Evolutionary conservation across 2,113 vertebrate genomes (phyloP).

Genomic region (Chelonoidis abingdonii): DNA sequence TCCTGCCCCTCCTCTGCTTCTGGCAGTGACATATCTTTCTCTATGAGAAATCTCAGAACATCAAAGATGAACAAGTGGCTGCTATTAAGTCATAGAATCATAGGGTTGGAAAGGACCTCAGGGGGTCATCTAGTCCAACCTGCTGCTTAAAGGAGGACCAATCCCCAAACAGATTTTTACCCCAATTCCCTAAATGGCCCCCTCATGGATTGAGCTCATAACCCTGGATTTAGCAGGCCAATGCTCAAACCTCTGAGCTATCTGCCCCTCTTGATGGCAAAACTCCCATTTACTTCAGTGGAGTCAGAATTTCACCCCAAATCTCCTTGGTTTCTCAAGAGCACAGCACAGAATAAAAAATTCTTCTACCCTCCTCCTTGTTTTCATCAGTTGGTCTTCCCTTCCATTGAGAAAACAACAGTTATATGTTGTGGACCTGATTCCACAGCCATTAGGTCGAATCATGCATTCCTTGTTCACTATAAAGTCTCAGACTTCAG

Average conservation of each 20-base stretch:
- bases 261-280: too few relatives aligned
- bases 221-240: too few relatives aligned
- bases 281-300: neutral
- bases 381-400: slow-evolving; percentile 39
- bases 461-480: neutral
- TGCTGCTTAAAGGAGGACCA: too few relatives aligned
- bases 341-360: slow-evolving; percentile 8
- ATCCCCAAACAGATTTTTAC: too few relatives aligned
- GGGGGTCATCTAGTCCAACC: too few relatives aligned
- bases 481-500: neutral
- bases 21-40: neutral
- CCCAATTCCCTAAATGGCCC: too few relatives aligned
- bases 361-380: slow-evolving; percentile 22
- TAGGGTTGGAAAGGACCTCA: too few relatives aligned
- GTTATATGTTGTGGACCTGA: neutral
- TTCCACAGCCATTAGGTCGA: neutral
- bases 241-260: too few relatives aligned
- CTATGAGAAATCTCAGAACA: slow-evolving; percentile 3
- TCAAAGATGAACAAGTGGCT: neutral
- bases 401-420: slow-evolving; percentile 55
- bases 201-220: too few relatives aligned
- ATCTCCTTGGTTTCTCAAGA: slow-evolving; percentile 12
- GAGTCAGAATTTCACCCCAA: neutral
- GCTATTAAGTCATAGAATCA: neutral
- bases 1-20: neutral